Base-by-base conservation (phyloP, 2,113 vertebrate genomes). In the Lanius ludovicianus region DNA sequence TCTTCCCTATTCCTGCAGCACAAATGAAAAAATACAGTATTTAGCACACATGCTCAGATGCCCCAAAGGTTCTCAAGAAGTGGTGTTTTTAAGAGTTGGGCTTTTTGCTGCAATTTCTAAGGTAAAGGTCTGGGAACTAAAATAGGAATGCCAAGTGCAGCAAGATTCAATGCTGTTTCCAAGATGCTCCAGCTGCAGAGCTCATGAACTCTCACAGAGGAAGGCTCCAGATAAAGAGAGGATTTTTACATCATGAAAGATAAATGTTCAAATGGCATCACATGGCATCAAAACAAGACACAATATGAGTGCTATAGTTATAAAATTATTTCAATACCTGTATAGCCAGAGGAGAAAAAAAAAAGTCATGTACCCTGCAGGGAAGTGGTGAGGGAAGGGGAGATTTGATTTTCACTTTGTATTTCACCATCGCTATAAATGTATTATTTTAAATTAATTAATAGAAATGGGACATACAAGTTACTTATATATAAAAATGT, bases 1-100 rank as follows among this genome's bases (percentile, higher is more conserved):
- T 99, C 97, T 99, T 99, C 79, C 99, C 99, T 79, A 99, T 99
- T 84, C 99, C 99, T 99, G 93, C 9, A 83, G 80, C 91, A 28
- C 79, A 92, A 90, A 90, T 25, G 39, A 5, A 56, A 73, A 42
- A 59, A 16, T 10, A 8, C 15, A 62, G 1, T 2, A 70, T 15
- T 65, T 64, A 74, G 31, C 27, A 55, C 42, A 25, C 14, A 1
- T 2, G 12, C 42, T n/a, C 30, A 22, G 50, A 33, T 35, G 21
- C 6, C 59, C 57, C 49, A 15, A n/a, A 69, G 20, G 15, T 7
- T 59, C 19, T 27, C 35, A 59, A 53, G 41, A 75, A 78, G 19
- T 2, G 3, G 19, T 20, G 13, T 2, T 80, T 50, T 68, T n/a
- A 53, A 42, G 21, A 73, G 57, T 5, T 31, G 21, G 62, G 47